Percentiles rank a stretch among this genome's conserved stretches.
phyloP scores from a whole-genome alignment of 1,140 invertebrate genomes.

The Tribolium madens region DNA sequence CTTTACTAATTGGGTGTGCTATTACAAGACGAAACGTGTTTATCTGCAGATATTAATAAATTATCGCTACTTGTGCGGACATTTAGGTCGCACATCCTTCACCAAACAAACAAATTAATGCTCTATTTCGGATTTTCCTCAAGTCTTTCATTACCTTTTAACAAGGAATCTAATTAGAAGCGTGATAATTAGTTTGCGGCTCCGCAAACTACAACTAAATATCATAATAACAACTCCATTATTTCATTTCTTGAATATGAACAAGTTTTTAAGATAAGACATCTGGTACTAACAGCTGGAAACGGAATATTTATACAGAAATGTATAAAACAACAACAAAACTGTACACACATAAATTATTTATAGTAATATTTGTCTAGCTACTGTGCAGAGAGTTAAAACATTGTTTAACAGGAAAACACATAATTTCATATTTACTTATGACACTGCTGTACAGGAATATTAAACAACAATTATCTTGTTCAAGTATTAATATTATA shows the following conservation, averaged over 20 bases:
- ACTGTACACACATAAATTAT: slow-evolving; percentile 37
- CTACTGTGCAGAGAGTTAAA: slow-evolving; percentile 44
- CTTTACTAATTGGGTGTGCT: slow-evolving; percentile 46
- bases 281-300: slow-evolving; percentile 27
- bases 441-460: slow-evolving; percentile 51
- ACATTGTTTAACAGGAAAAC: slow-evolving; percentile 56
- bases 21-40: slow-evolving; percentile 40
- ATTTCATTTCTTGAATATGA: slow-evolving; percentile 15
- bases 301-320: slow-evolving; percentile 35
- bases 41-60: slow-evolving; percentile 44
- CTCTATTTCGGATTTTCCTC: slow-evolving; percentile 34
- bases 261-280: slow-evolving; percentile 1
- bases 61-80: slow-evolving; percentile 43
- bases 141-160: slow-evolving; percentile 31
- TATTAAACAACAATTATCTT: slow-evolving; percentile 57
- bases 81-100: slow-evolving; percentile 42
- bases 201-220: slow-evolving; percentile 22
- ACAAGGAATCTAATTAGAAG: slow-evolving; percentile 32
- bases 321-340: slow-evolving; percentile 44
- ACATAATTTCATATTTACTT: slow-evolving; percentile 51
- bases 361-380: slow-evolving; percentile 44
- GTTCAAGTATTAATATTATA: slow-evolving; percentile 55
- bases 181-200: slow-evolving; percentile 37
- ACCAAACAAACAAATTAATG: slow-evolving; percentile 37
- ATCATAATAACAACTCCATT: slow-evolving; percentile 21